Conservation (phyloP, 35 echinoderm and acorn worm species). For the Ptychodera flava region DNA sequence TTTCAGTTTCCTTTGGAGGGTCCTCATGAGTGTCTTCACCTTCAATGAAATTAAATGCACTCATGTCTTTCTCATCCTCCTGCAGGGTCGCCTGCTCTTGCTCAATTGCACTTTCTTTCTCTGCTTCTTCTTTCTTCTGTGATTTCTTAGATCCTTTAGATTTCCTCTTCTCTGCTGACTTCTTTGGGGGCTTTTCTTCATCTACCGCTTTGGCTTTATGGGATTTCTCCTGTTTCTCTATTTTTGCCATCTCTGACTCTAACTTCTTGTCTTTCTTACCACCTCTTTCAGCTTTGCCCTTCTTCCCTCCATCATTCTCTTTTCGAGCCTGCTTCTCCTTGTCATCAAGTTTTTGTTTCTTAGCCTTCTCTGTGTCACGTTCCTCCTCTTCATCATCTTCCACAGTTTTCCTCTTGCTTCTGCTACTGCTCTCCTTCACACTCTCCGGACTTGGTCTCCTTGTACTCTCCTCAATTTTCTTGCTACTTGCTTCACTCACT, state of each 20-base stretch:
- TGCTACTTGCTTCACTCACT: not conserved
- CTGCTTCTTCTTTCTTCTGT: not conserved
- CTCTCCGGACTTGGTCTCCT: constrained; percentile 2
- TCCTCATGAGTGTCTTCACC: constrained; percentile 13
- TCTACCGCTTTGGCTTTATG: not conserved
- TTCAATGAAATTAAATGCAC: constrained; percentile 11
- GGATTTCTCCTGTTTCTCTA: not conserved
- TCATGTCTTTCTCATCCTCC: constrained; percentile 9
- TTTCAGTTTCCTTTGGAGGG: not conserved
- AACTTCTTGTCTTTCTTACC: constrained; percentile 21
- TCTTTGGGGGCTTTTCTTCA: not conserved
- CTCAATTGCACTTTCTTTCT: not conserved
- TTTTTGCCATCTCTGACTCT: too few relatives aligned
- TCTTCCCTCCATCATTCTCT: not conserved
- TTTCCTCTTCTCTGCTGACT: not conserved
- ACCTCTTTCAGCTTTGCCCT: constrained; percentile 26
- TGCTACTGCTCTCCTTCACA: not conserved
- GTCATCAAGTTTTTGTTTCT: constrained; percentile 13
- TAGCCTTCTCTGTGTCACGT: constrained; percentile 22
- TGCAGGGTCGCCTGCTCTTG: constrained; percentile 11
- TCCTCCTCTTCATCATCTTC: constrained; percentile 26
- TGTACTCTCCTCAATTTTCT: constrained; percentile 8
- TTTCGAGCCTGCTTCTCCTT: not conserved
- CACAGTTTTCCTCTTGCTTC: constrained; percentile 10
- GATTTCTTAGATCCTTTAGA: not conserved